Evolutionary conservation across 2,797 vertebrate species (phyloP), one percentile per base, ranked within the genome.

Genomic region (Argyrosomus regius): DNA sequence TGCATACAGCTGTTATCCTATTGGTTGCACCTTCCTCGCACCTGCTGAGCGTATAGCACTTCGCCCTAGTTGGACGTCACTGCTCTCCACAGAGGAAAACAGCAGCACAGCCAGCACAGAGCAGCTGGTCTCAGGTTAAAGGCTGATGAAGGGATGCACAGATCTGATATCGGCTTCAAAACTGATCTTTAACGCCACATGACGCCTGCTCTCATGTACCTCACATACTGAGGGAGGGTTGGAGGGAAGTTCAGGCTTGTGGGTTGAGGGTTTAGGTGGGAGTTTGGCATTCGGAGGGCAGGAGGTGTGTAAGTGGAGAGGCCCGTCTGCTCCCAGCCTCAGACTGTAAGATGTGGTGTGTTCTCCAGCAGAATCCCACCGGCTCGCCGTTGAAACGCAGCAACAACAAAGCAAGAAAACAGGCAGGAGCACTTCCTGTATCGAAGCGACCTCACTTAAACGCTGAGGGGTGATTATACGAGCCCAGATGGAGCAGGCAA

Each of bases 301-400:
- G 85, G 83, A 72, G 75, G 50, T 76, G 81, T 45, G 85, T 75
- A 54, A 71, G 83, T 45, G 78, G 77, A 10, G 77, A 0, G 58
- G 63, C 72, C 67, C 18, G 11, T 82, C 88, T 76, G 77, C 59
- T 75, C 50, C 76, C 64, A n/a, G 71, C 64, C 84, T 86, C 88
- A 87, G 88, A 88, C 83, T 39, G 57, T 90, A 3, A 77, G 87
- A 91, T 91, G 90, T 91, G 90, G 90, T 79, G 66, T 24, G 45
- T 72, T 31, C 79, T 72, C 60, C 75, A 31, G 71, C 72, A 80
- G 60, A 72, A 67, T 39, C 64, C 67, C 70, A 61, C 62, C 0
- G 46, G 24, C 57, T 68, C 31, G 1, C 1, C 8, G 48, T 9
- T 43, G 28, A 83, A 61, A 75, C 4, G 6, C 78, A 70, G 71